Evolutionary conservation across 2,888 invertebrate genomes (phyloP).

Genomic region (Netelia inedita): DNA sequence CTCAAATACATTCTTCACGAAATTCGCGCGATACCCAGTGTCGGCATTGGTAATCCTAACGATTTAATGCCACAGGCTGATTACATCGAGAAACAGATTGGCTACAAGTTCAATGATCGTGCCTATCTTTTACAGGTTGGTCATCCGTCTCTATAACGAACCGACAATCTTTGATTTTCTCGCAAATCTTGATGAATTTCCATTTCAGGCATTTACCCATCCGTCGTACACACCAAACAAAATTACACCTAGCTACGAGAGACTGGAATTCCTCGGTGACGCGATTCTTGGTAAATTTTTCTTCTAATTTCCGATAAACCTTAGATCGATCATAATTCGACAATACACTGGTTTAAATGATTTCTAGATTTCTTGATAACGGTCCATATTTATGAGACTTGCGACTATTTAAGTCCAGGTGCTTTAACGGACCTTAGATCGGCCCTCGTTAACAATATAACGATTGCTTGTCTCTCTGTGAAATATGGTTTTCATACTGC

Average conservation of each 20-base stretch:
- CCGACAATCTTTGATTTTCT: not conserved
- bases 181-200: conserved; percentile 9
- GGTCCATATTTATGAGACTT: conserved; percentile 93
- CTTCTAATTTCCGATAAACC: not conserved
- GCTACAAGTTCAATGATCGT: conserved; percentile 93
- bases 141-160: conserved; percentile 19
- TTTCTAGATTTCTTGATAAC: conserved; percentile 93
- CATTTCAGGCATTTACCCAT: conserved; percentile 94
- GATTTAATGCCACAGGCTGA: conserved; percentile 82
- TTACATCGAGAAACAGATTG: conserved; percentile 88
- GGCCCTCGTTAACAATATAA: conserved; percentile 98
- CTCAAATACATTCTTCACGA: conserved; percentile 80
- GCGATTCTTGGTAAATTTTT: conserved; percentile 89
- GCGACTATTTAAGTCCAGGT: conserved; percentile 90
- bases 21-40: conserved; percentile 64
- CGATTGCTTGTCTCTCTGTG: conserved; percentile 96
- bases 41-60: conserved; percentile 75
- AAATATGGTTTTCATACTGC: conserved; percentile 94
- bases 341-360: not conserved
- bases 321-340: not conserved
- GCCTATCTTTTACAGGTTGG: conserved; percentile 91
- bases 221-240: conserved; percentile 94
- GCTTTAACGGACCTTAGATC: conserved; percentile 97
- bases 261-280: conserved; percentile 97
- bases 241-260: conserved; percentile 94